These are phyloP conservation scores for Parnassius smintheus DNA, from an alignment of 2,888 invertebrate genomes.

Conservation along the genomic window DNA sequence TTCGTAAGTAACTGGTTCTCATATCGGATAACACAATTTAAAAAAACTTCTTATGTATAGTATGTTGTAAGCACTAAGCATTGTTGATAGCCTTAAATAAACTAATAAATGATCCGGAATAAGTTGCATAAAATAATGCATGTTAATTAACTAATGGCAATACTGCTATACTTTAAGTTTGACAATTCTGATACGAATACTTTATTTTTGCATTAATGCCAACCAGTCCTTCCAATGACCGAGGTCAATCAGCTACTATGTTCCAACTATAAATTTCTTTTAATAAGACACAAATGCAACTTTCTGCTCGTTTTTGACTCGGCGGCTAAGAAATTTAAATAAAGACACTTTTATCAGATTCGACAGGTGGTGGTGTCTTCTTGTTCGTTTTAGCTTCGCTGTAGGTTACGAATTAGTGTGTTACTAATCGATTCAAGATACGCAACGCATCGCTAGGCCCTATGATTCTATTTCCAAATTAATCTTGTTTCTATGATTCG, in stretches of 20 bases:
- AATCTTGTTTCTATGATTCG: not conserved
- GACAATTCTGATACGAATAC: constrained; percentile 33
- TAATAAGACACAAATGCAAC: constrained; percentile 80
- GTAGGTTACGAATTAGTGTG: constrained; percentile 77
- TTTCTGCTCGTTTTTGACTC: constrained; percentile 73
- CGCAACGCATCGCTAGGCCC: constrained; percentile 43
- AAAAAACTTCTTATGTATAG: too few relatives aligned
- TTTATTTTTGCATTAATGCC: constrained; percentile 62
- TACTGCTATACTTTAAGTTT: not conserved
- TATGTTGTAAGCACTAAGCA: too few relatives aligned
- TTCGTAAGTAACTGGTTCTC: too few relatives aligned
- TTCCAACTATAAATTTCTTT: constrained; percentile 79
- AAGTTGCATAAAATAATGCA: too few relatives aligned
- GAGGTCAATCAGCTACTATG: constrained; percentile 78
- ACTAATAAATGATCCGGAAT: too few relatives aligned
- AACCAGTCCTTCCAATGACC: constrained; percentile 70
- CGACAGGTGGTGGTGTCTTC: constrained; percentile 74
- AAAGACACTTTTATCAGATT: constrained; percentile 79
- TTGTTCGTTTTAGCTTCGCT: constrained; percentile 72
- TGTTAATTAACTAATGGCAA: too few relatives aligned
- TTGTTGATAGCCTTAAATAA: too few relatives aligned
- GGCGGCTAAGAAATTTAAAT: constrained; percentile 77
- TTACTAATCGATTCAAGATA: constrained; percentile 73
- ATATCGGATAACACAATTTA: too few relatives aligned
- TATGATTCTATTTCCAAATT: not conserved